A percentile compares a stretch with the other conserved stretches of the same genome.
Conservation (phyloP, 2,888 invertebrate species). For the Ariolimax columbianus region DNA sequence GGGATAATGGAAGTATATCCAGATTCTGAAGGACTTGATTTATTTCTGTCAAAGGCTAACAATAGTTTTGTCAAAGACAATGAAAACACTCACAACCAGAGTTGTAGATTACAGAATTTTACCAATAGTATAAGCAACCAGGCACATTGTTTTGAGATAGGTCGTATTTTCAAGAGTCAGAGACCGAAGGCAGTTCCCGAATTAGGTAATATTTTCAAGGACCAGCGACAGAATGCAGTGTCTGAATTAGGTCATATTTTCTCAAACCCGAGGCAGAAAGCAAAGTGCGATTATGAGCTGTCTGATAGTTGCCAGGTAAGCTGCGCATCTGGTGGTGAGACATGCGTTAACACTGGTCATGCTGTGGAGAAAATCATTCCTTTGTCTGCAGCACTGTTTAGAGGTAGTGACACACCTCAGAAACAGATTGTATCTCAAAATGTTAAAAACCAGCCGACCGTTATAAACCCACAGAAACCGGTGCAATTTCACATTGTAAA, state of each 20-base stretch:
- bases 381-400: background rate
- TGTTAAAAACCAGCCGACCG: background rate
- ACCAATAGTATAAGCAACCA: background rate
- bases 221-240: too few relatives aligned
- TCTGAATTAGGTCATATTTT: too few relatives aligned
- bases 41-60: background rate
- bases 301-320: background rate
- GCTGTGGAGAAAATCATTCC: background rate
- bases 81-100: background rate
- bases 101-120: background rate
- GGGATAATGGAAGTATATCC: constrained; percentile 1
- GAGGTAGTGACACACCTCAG: background rate
- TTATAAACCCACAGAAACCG: too few relatives aligned
- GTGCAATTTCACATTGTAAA: too few relatives aligned
- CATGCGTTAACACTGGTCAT: background rate
- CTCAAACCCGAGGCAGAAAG: too few relatives aligned
- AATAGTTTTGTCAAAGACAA: background rate
- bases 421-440: background rate
- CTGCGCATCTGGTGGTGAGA: too few relatives aligned
- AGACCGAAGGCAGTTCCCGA: background rate
- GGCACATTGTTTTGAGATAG: background rate
- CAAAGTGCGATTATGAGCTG: background rate
- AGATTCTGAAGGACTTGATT: constrained; percentile 20
- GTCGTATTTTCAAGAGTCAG: too few relatives aligned
- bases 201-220: too few relatives aligned